Conservation (phyloP, 2,888 invertebrate species). For the Pristionchus exspectatus region DNA sequence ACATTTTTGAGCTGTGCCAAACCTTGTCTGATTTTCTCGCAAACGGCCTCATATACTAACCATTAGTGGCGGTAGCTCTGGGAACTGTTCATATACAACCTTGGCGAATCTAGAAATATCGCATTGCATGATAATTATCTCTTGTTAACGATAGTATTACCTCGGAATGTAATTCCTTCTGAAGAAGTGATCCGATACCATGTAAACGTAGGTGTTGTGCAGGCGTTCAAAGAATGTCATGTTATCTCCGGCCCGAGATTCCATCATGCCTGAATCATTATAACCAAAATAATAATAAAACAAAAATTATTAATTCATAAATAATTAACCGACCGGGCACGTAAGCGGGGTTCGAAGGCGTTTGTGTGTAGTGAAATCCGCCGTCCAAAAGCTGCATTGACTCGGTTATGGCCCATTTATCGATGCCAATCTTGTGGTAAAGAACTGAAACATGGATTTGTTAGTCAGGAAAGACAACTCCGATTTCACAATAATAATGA, state of each 20-base stretch:
- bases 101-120: background rate
- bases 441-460: background rate
- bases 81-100: background rate
- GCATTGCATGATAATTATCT: background rate
- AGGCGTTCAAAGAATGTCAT: conserved; percentile 37
- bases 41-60: too few species aligned
- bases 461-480: too few species aligned
- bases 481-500: background rate
- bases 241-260: background rate
- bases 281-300: background rate
- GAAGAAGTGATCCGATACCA: background rate
- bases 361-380: conserved; percentile 59
- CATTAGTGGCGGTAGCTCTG: background rate
- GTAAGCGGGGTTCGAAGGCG: conserved; percentile 63
- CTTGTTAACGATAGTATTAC: background rate
- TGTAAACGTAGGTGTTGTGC: background rate
- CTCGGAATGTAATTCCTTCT: background rate
- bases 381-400: conserved; percentile 55
- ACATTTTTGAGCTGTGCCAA: too few species aligned
- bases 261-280: conserved; percentile 7
- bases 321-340: conserved; percentile 56
- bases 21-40: too few species aligned
- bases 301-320: background rate
- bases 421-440: conserved; percentile 22
- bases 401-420: conserved; percentile 24